Evolutionary conservation across 30 jellyfish, hydroid and myxozoan genomes (phyloP).

Genomic region (Mastigias papua): DNA sequence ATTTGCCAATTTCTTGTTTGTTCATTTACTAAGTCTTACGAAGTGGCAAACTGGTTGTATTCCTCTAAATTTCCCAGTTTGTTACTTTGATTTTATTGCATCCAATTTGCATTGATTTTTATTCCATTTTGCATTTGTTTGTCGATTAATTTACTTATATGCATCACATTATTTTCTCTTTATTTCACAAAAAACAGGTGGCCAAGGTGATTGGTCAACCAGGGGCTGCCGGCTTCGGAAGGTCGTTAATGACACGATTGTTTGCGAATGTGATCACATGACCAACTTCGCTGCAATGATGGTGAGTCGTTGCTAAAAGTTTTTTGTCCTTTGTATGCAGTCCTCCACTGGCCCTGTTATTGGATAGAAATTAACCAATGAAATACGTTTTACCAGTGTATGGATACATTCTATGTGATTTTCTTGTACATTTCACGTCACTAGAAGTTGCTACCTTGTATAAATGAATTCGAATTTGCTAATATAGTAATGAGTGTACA

Average conservation of each 20-base stretch:
- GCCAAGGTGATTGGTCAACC: slow-evolving; percentile 86
- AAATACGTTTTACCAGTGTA: no score
- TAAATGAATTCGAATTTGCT: no score
- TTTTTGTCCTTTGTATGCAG: no score
- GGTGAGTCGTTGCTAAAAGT: slow-evolving; percentile 88
- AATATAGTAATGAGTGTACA: no score
- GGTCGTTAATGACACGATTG: slow-evolving; percentile 85
- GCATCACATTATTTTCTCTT: background rate
- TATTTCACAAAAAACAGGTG: slow-evolving; percentile 17
- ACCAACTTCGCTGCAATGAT: slow-evolving; percentile 99
- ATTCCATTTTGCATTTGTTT: background rate
- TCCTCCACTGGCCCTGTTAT: no score
- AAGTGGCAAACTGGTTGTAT: no score
- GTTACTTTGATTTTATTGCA: background rate
- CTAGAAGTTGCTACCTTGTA: no score
- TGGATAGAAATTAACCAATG: no score
- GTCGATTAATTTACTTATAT: background rate
- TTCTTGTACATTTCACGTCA: no score
- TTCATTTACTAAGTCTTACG: no score
- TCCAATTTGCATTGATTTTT: background rate
- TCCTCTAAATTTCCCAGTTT: background rate
- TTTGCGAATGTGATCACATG: slow-evolving; percentile 97
- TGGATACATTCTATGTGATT: no score
- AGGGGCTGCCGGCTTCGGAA: slow-evolving; percentile 87
- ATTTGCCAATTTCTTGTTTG: no score